These are phyloP conservation scores for Alexandromys fortis DNA, from an alignment of 2,113 vertebrate genomes.

Conservation along the genomic window DNA sequence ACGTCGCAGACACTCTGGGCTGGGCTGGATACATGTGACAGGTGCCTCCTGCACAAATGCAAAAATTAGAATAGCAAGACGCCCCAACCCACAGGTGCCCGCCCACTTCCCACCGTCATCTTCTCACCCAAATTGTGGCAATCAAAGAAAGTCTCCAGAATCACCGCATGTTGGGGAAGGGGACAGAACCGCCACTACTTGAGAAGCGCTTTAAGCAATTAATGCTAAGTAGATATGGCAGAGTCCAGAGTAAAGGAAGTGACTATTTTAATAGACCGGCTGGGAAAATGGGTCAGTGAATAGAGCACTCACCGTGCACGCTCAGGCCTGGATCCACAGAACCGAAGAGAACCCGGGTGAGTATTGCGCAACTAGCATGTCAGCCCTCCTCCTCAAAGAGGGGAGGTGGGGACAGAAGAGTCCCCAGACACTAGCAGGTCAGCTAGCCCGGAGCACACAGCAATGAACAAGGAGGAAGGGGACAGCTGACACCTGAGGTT, in stretches of 20 bases:
- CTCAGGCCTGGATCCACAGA: background rate
- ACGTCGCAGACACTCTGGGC: fast-evolving
- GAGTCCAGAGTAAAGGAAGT: background rate
- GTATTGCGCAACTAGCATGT: background rate
- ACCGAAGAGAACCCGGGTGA: background rate
- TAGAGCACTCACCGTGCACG: background rate
- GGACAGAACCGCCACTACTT: background rate
- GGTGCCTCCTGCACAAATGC: too few species aligned
- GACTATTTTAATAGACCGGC: background rate
- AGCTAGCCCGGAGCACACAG: too few species aligned
- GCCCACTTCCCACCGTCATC: background rate
- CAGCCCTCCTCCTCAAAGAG: too few species aligned
- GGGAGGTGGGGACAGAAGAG: background rate
- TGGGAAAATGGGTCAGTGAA: background rate
- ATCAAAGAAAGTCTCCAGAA: background rate
- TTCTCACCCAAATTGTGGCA: background rate
- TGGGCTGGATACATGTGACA: fast-evolving
- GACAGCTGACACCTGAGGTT: too few species aligned
- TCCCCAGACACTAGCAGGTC: background rate
- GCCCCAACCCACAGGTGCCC: background rate
- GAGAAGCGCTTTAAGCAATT: background rate
- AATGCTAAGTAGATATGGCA: background rate
- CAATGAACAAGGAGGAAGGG: background rate
- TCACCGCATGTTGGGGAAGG: background rate
- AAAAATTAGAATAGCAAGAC: fast-evolving